Conservation (phyloP, 2,797 vertebrate species). For the Mionectes olivaceus region DNA sequence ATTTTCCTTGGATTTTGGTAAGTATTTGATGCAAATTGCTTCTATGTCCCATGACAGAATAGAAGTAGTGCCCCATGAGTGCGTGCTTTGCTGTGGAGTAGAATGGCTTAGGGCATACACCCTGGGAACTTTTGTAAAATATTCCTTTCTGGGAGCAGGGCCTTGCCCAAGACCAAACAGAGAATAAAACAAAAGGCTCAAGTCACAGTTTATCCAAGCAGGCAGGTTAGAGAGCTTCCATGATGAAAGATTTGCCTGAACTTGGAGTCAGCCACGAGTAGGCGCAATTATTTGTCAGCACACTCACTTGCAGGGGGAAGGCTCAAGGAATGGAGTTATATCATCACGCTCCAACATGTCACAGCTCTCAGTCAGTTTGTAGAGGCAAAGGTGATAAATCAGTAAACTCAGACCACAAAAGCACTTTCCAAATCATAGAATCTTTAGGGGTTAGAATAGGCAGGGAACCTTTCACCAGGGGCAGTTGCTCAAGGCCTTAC, state of each 20-base stretch:
- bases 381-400: neutral
- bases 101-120: neutral
- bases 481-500: neutral
- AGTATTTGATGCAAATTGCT: neutral
- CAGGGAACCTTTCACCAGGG: neutral
- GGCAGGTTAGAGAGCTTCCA: neutral
- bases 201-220: neutral
- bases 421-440: neutral
- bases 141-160: neutral
- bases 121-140: neutral
- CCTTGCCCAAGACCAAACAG: neutral
- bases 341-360: neutral
- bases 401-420: neutral
- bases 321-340: neutral
- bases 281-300: neutral
- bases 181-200: neutral
- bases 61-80: neutral
- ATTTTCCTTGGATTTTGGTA: neutral
- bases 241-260: neutral
- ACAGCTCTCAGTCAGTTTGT: neutral
- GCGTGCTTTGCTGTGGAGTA: neutral
- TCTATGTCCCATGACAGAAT: neutral
- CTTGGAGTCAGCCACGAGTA: neutral
- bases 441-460: neutral
- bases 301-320: accelerated